Evolutionary conservation across 2,113 vertebrate genomes (phyloP).

Genomic region (Ifrita kowaldi): DNA sequence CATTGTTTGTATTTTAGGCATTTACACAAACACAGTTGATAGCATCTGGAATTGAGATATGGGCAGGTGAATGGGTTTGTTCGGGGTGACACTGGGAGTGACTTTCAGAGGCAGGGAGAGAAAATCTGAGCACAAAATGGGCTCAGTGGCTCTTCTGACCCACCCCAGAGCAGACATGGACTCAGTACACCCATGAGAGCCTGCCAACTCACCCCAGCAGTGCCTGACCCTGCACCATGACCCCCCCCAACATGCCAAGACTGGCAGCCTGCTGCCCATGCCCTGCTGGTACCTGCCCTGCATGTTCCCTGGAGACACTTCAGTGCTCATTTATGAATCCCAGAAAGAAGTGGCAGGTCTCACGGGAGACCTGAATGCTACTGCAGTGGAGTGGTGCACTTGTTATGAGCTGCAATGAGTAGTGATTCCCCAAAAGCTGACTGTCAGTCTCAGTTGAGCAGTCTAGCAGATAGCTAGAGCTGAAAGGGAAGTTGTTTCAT

Average conservation of each 20-base stretch:
- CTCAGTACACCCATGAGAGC: neutral
- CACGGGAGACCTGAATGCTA: neutral
- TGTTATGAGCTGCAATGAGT: neutral
- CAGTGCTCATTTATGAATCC: neutral
- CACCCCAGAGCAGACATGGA: neutral
- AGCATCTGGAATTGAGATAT: neutral
- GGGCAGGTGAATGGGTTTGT: neutral
- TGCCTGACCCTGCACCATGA: accelerated
- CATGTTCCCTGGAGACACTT: neutral
- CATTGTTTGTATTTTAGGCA: neutral
- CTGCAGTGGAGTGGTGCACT: neutral
- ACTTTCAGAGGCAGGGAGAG: neutral
- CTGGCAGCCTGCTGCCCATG: accelerated
- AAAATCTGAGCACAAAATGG: neutral
- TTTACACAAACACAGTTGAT: neutral
- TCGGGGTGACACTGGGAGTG: accelerated
- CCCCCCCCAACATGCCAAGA: neutral
- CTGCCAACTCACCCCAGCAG: neutral
- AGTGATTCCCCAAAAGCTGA: neutral
- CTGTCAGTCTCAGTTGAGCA: neutral
- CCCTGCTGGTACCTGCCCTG: accelerated
- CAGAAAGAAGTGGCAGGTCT: neutral
- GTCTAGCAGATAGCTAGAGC: neutral
- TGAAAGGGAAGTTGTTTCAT: accelerated
- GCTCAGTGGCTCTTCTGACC: neutral